phyloP scores from a whole-genome alignment of 2,797 vertebrate species.

The Xyrichtys novacula region DNA sequence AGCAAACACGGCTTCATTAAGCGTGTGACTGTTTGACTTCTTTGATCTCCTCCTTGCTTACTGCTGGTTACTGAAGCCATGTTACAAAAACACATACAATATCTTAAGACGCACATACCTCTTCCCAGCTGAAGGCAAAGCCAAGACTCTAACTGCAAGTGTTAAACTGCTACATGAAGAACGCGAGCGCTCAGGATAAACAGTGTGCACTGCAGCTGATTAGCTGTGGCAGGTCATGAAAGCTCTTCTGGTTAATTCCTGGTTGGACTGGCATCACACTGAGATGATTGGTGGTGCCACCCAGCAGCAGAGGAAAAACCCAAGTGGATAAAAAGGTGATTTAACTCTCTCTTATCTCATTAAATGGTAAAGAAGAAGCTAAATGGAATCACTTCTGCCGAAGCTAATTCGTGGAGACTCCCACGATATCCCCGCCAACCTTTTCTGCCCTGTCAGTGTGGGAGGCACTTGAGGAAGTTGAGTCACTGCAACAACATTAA shows the following conservation, averaged over 20 bases:
- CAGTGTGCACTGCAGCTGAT: slow-evolving; percentile 16
- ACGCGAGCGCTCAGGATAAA: slow-evolving; percentile 29
- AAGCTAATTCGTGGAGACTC: slow-evolving; percentile 48
- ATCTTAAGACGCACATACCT: slow-evolving; percentile 8
- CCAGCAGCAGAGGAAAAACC: slow-evolving; percentile 35
- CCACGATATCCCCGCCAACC: slow-evolving; percentile 38
- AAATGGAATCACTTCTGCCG: slow-evolving; percentile 47
- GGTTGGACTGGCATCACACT: slow-evolving; percentile 25
- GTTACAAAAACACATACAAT: slow-evolving; percentile 15
- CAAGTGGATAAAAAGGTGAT: slow-evolving; percentile 63
- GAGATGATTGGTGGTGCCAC: slow-evolving; percentile 32
- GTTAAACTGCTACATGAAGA: slow-evolving; percentile 5
- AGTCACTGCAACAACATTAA: slow-evolving; percentile 39
- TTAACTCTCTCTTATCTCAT: slow-evolving; percentile 66
- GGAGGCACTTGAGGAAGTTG: slow-evolving; percentile 37
- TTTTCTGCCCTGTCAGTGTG: slow-evolving; percentile 22
- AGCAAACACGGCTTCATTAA: slow-evolving; percentile 26
- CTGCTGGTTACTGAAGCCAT: slow-evolving; percentile 19
- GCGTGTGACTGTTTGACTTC: slow-evolving; percentile 4
- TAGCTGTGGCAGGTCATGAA: slow-evolving; percentile 27
- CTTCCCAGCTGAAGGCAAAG: not conserved
- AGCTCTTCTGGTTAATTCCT: slow-evolving; percentile 30
- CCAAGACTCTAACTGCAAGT: slow-evolving; percentile 3
- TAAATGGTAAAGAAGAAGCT: slow-evolving; percentile 57
- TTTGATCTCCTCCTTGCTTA: slow-evolving; percentile 11